Evolutionary conservation across 2,113 vertebrate species (phyloP).

Genomic region (Nyctibius bracteatus): DNA sequence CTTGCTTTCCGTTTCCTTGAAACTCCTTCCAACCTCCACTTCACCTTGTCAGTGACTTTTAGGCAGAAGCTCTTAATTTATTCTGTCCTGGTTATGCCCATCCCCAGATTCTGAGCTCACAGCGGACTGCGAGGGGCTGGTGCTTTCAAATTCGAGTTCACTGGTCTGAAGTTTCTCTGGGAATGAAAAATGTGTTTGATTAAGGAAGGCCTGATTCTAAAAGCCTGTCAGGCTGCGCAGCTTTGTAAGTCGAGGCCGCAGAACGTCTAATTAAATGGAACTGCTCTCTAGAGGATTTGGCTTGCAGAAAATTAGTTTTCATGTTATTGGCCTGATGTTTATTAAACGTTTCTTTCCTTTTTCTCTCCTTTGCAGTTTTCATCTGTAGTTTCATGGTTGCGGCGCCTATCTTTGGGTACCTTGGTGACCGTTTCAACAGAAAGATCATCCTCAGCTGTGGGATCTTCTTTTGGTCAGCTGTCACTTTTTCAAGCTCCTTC

Average conservation of each 20-base stretch:
- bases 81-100: neutral
- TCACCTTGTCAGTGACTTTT: neutral
- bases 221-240: neutral
- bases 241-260: neutral
- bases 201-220: neutral
- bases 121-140: neutral
- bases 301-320: constrained; percentile 34
- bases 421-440: constrained; percentile 98
- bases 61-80: neutral
- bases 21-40: neutral
- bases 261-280: neutral
- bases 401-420: constrained; percentile 96
- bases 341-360: neutral
- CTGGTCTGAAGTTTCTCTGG: neutral
- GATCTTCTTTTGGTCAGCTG: constrained; percentile 96
- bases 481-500: constrained; percentile 96
- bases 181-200: constrained; percentile 20
- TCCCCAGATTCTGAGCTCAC: neutral
- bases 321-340: constrained; percentile 6
- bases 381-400: constrained; percentile 99
- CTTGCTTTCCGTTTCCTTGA: neutral
- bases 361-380: constrained; percentile 82
- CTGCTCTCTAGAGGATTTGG: constrained; percentile 20
- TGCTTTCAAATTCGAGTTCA: neutral
- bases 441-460: constrained; percentile 97